Evolutionary conservation across 2,888 invertebrate species (phyloP), one percentile per base, ranked within the genome.

Genomic region (Drosophila tripunctata): DNA sequence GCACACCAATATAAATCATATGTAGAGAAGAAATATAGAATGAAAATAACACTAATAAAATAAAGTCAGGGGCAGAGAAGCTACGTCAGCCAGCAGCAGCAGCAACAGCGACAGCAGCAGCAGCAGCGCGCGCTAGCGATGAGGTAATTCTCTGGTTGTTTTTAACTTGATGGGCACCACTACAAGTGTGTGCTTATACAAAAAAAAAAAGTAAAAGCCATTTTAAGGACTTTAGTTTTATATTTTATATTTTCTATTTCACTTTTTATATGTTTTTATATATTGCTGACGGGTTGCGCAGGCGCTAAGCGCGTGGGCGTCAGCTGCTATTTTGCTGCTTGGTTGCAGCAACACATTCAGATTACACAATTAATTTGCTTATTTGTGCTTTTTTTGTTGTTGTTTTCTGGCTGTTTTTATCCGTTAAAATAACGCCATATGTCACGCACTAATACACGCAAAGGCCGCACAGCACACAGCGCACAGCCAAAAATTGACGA

Each of bases 31-130:
- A 80, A 87, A 87, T 80, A 75, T 87, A 85, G 86, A 80, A 80
- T 82, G 65, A 75, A 83, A 68, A 76, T 65, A 72, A 72, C 72
- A 72, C 73, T 76, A 72, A 72, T 77, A 75, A 70, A 76, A 79
- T 61, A 87, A 83, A 81, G 84, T 88, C 88, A 81, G 87, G 81
- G 81, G 80, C 81, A 79, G 76, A 73, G 71, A n/a, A 62, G 61
- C 76, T 76, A 67, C 67, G 80, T 65, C 71, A 85, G 63, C 67
- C 71, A 54, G 33, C 48, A 41, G 36, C 56, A 47, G 55, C 56
- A 58, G 45, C 75, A 54, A 52, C 54, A 50, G 38, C 75, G 40
- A 21, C 57, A 31, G n/a, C n/a, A n/a, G n/a, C n/a, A n/a, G n/a
- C n/a, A 45, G 4, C 61, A 64, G 75, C 61, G 63, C 50, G 63